A percentile compares a stretch with the other conserved stretches of the same genome.
Conservation (phyloP, 2,888 invertebrate genomes). For the Tromatobia lineatoria region DNA sequence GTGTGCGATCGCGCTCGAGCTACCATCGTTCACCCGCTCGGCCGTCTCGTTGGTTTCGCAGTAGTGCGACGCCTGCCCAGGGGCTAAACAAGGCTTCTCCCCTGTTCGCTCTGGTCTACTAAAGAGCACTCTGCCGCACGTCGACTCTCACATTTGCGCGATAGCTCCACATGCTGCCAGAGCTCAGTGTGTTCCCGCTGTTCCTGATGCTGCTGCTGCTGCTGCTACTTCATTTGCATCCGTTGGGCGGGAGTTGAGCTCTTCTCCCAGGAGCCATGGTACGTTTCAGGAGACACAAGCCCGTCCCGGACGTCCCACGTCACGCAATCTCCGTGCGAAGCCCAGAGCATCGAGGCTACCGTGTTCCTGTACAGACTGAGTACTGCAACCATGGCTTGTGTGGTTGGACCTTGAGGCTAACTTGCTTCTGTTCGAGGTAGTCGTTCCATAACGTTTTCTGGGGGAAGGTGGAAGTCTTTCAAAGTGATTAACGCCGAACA, state of each 20-base stretch:
- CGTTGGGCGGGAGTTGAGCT: slow-evolving; percentile 24
- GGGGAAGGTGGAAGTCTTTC: slow-evolving; percentile 31
- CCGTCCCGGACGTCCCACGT: not conserved
- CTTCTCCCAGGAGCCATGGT: slow-evolving; percentile 17
- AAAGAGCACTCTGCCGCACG: slow-evolving; percentile 58
- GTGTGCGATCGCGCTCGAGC: slow-evolving; percentile 26
- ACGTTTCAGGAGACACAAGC: slow-evolving; percentile 19
- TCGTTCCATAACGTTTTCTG: slow-evolving; percentile 21
- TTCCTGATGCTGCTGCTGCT: slow-evolving; percentile 7
- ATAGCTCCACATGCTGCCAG: slow-evolving; percentile 36
- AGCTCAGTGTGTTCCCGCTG: slow-evolving; percentile 18
- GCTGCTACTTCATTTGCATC: slow-evolving; percentile 41
- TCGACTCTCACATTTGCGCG: slow-evolving; percentile 37
- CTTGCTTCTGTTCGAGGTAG: slow-evolving; percentile 5
- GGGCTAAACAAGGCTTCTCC: slow-evolving; percentile 47
- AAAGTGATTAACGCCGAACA: slow-evolving; percentile 78
- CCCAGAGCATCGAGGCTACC: slow-evolving; percentile 6
- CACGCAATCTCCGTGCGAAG: slow-evolving; percentile 22
- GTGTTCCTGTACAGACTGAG: slow-evolving; percentile 8
- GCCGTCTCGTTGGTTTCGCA: slow-evolving; percentile 41
- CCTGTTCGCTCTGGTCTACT: slow-evolving; percentile 44
- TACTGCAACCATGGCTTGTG: slow-evolving; percentile 40
- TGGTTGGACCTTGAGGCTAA: slow-evolving; percentile 36
- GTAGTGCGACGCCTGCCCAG: slow-evolving; percentile 34
- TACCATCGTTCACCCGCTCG: slow-evolving; percentile 13